Base-by-base conservation (phyloP, 2,888 invertebrate genomes). In the Brachyopa scutellaris region DNA sequence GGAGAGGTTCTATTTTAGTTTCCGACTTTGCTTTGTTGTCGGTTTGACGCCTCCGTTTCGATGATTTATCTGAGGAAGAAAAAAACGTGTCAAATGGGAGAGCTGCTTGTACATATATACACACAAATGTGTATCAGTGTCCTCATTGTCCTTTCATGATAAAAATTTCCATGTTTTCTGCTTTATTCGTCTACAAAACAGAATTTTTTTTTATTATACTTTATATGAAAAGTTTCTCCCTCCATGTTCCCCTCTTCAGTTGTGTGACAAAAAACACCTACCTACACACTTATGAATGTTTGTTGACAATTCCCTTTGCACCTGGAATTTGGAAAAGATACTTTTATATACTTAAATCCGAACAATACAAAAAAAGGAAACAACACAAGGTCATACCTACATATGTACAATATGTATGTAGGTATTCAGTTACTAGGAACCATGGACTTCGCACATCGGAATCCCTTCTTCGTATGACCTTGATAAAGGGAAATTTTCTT, bases 361-460 rank as follows among this genome's bases (percentile, higher is more conserved):
- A 55, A n/a, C n/a, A n/a, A n/a, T n/a, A n/a, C n/a, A 49, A 69
- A 45, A 49, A 51, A 38, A 64, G 57, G 66, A 73, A 73, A 64
- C 73, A 73, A 64, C 40, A 49, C 62, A 38, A 55, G 45, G 47
- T 55, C 61, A 61, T 23, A 45, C n/a, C n/a, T n/a, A n/a, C n/a
- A n/a, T n/a, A n/a, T n/a, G n/a, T n/a, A n/a, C n/a, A n/a, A n/a
- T n/a, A n/a, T n/a, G n/a, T n/a, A n/a, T n/a, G n/a, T 23, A 23
- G 55, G 49, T 70, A 64, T 49, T 73, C n/a, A n/a, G 55, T 31
- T 31, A 40, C n/a, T 40, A 55, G 73, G 55, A 73, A 73, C 33
- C 33, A 55, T 13, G 42, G 51, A 64, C 36, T 55, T 21, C 2
- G 11, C 33, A 64, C 62, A 55, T 45, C 26, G 8, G 19, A 69